Evolutionary conservation across 2,113 vertebrate genomes (phyloP), one percentile per base, ranked within the genome.

Genomic region (Poeciliopsis occidentalis): DNA sequence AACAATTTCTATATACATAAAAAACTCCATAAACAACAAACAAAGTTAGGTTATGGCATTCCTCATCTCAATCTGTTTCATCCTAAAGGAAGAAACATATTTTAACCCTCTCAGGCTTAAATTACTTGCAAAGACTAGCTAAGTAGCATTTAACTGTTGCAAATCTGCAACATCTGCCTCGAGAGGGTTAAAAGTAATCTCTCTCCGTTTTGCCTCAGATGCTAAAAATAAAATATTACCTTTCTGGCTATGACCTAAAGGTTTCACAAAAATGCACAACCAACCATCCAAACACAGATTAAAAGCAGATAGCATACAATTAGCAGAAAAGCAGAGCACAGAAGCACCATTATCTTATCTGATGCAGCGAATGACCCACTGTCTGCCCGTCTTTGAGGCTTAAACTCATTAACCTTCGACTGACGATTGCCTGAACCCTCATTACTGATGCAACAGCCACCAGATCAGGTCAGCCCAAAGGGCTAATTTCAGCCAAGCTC

Each of bases 321-420:
- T 69, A 83, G 78, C 69, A 73, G 81, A 64, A 80, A 77, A 73
- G 76, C 76, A 29, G 75, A 78, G 76, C 62, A 60, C 85, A 84
- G 77, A 79, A 69, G 71, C 73, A 3, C 27, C 76, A 71, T 83
- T 83, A 91, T 86, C 80, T 86, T 67, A 82, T 85, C 76, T 87
- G 47, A 71, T 79, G 39, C 3, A 64, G 54, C 7, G 32, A 12
- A 11, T 26, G 68, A 64, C 37, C 74, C 80, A 78, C 68, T 71
- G 67, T 22, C 64, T 54, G 65, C 60, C 39, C n/a, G 27, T 71
- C 75, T 76, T 60, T 47, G 0, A 75, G 30, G 3, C 27, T 71
- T 84, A 75, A 82, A 78, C 84, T 89, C 88, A 84, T 88, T 88
- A 85, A 85, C 80, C 79, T 4, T 34, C 3, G 12, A 61, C 75